A percentile compares a stretch with the other conserved stretches of the same genome.
Conservation (phyloP, 2,797 vertebrate genomes). For the Ispidina picta region DNA sequence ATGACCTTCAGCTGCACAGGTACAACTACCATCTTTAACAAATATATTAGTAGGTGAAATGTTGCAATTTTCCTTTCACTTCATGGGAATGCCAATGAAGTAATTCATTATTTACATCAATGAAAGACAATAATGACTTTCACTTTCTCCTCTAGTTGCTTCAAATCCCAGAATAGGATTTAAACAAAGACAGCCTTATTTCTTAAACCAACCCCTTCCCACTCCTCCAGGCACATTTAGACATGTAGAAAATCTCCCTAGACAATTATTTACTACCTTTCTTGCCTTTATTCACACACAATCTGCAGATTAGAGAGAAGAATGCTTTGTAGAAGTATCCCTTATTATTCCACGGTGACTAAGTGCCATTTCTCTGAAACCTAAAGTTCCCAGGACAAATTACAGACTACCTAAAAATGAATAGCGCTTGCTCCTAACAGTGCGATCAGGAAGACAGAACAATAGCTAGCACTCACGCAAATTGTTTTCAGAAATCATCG, state of each 20-base stretch:
- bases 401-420: conserved; percentile 40
- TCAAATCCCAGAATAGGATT: neutral
- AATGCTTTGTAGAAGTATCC: conserved; percentile 9
- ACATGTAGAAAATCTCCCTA: neutral
- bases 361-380: conserved; percentile 50
- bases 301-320: neutral
- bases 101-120: neutral
- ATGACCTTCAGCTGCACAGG: neutral
- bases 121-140: neutral
- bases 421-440: neutral
- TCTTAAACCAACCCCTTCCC: neutral
- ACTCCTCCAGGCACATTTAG: neutral
- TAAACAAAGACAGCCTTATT: conserved; percentile 29
- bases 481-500: conserved; percentile 18
- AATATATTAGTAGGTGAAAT: neutral
- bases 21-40: neutral
- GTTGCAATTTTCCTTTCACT: neutral
- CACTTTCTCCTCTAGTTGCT: neutral
- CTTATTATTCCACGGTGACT: conserved; percentile 50
- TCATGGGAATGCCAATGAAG: neutral
- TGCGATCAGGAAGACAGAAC: conserved; percentile 38
- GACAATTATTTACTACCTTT: conserved; percentile 20
- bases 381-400: conserved; percentile 28
- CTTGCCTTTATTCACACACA: neutral
- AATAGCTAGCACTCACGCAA: neutral